Percentiles rank a stretch among this genome's conserved stretches.
Conservation (phyloP, 2,888 invertebrate genomes). For the Drosophila mayaguana region DNA sequence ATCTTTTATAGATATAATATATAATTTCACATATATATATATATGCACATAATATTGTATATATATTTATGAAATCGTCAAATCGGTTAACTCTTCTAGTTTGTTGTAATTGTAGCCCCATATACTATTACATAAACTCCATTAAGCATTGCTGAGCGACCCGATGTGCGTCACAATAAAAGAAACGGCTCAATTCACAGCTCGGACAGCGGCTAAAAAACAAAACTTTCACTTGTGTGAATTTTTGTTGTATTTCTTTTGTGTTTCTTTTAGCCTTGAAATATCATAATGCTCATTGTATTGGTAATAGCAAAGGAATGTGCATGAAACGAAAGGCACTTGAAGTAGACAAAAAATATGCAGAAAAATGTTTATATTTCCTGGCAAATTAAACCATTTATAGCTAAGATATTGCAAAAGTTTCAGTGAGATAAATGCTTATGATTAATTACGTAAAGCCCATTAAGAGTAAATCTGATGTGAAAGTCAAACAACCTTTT, state of each 20-base stretch:
- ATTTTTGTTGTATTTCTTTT: not conserved
- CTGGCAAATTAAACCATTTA: not conserved
- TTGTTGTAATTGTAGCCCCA: constrained; percentile 1
- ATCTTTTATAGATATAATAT: not conserved
- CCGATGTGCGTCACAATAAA: constrained; percentile 36
- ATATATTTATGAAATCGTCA: not conserved
- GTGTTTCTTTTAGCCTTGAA: constrained; percentile 34
- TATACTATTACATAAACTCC: constrained; percentile 34
- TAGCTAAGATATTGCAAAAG: too few relatives aligned
- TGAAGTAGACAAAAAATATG: constrained; percentile 3
- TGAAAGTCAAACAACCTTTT: not conserved
- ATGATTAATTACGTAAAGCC: not conserved
- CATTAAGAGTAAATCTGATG: not conserved
- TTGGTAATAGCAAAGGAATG: constrained; percentile 21
- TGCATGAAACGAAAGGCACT: constrained; percentile 31
- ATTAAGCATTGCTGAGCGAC: constrained; percentile 2
- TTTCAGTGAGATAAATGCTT: not conserved
- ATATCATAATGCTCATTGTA: constrained; percentile 16
- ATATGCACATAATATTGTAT: not conserved
- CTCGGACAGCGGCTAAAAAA: constrained; percentile 5
- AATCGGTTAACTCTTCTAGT: constrained; percentile 27
- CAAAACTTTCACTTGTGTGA: constrained; percentile 46
- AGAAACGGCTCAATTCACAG: constrained; percentile 9
- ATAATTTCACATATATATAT: too few relatives aligned
- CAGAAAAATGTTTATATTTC: constrained; percentile 2